Conservation (phyloP, 2,113 vertebrate species). For the Chamaea fasciata region DNA sequence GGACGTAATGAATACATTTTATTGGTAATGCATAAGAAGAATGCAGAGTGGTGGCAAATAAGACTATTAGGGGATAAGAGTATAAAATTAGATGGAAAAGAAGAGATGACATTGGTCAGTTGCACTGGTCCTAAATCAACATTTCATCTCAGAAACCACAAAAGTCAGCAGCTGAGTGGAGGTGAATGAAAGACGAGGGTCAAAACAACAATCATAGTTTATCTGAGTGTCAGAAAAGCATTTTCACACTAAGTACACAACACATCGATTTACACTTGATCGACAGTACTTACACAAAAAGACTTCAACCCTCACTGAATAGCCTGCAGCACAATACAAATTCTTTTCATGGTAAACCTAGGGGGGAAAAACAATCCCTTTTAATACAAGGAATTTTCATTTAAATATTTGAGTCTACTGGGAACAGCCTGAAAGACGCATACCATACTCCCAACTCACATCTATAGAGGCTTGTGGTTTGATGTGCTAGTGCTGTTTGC, state of each 20-base stretch:
- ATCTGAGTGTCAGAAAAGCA: not conserved
- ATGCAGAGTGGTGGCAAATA: constrained; percentile 33
- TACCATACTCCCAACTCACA: not conserved
- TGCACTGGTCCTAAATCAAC: constrained; percentile 34
- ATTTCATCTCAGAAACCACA: constrained; percentile 20
- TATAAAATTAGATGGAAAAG: constrained; percentile 40
- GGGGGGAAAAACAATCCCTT: not conserved
- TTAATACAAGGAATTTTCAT: not conserved
- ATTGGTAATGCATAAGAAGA: constrained; percentile 19
- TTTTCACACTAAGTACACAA: constrained; percentile 7
- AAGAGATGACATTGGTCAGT: constrained; percentile 27
- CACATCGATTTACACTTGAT: not conserved
- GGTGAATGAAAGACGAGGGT: constrained; percentile 25
- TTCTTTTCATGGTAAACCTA: not conserved
- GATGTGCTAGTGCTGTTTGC: not conserved
- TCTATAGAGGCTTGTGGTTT: not conserved
- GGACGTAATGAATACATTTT: constrained; percentile 36
- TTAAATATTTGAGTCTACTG: constrained; percentile 1
- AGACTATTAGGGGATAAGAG: constrained; percentile 22
- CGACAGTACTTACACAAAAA: not conserved
- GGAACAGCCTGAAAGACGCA: not conserved
- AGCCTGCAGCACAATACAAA: not conserved
- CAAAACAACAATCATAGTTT: constrained; percentile 10
- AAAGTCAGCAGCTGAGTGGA: constrained; percentile 16
- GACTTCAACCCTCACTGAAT: not conserved